phyloP scores from a whole-genome alignment of 2,888 invertebrate species.

The Epistrophella euchroma region DNA sequence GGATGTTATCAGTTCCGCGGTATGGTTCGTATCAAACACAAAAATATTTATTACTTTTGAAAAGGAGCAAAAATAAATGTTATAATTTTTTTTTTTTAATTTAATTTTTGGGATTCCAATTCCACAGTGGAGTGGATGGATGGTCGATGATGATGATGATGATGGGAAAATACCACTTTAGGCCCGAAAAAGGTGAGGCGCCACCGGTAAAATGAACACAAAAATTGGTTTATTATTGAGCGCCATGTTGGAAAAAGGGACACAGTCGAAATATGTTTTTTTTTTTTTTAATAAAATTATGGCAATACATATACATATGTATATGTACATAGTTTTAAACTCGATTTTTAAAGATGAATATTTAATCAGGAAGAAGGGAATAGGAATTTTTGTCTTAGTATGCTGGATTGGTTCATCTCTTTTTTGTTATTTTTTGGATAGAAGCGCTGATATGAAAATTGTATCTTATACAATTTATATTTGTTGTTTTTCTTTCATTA shows the following conservation, averaged over 20 bases:
- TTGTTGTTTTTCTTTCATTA: too few species aligned
- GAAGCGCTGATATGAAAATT: neutral
- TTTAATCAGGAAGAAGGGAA: constrained; percentile 41
- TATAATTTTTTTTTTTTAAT: constrained; percentile 39
- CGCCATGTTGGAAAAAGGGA: constrained; percentile 50
- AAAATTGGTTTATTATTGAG: constrained; percentile 61
- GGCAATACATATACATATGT: neutral
- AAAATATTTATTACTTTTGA: constrained; percentile 71
- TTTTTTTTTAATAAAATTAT: constrained; percentile 10
- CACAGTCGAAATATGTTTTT: constrained; percentile 41
- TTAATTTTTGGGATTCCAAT: constrained; percentile 26
- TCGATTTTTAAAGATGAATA: constrained; percentile 38
- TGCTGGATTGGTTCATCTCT: constrained; percentile 23
- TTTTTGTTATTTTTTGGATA: neutral
- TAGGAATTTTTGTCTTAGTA: constrained; percentile 41
- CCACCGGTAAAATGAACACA: constrained; percentile 53
- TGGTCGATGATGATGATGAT: constrained; percentile 15
- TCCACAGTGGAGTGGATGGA: neutral
- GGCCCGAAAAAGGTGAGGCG: constrained; percentile 70
- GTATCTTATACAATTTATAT: too few species aligned
- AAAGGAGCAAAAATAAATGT: constrained; percentile 74
- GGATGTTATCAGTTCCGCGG: constrained; percentile 72
- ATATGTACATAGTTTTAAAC: neutral
- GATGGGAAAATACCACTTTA: constrained; percentile 56
- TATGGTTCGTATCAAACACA: constrained; percentile 67